These are phyloP conservation scores for Conopomorpha cramerella DNA, from an alignment of 1,140 invertebrate genomes.

Conservation along the genomic window DNA sequence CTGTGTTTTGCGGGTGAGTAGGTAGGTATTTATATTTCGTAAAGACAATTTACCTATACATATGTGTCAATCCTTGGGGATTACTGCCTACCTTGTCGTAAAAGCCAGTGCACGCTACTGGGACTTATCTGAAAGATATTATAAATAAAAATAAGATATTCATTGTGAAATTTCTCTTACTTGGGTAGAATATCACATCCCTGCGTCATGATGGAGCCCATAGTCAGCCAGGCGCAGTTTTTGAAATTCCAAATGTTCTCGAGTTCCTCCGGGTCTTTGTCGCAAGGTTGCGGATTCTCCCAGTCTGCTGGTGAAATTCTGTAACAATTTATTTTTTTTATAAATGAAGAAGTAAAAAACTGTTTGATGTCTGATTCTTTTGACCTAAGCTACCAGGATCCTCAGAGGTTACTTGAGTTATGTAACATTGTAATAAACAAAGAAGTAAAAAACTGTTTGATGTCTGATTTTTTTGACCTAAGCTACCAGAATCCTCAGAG, in stretches of 20 bases:
- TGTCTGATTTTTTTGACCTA: no score
- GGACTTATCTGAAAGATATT: no score
- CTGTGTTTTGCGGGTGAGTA: not conserved
- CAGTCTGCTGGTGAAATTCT: conserved; percentile 88
- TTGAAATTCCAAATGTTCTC: conserved; percentile 79
- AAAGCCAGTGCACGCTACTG: no score
- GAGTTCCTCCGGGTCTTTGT: conserved; percentile 75
- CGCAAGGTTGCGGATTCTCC: conserved; percentile 86
- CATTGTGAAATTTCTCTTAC: conserved; percentile 45
- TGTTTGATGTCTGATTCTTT: no score
- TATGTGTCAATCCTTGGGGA: not conserved
- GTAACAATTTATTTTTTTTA: conserved; percentile 9
- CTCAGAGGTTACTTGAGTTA: no score
- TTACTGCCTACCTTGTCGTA: no score
- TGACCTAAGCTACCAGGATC: no score
- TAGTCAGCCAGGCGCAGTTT: conserved; percentile 78
- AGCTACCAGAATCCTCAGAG: no score
- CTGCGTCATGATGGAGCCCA: conserved; percentile 80
- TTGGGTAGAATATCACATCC: conserved; percentile 81
- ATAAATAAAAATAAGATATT: not conserved
- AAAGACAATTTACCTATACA: not conserved
- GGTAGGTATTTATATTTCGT: not conserved
- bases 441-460: no score
- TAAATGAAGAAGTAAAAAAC: no score
- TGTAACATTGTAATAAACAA: no score